These are phyloP conservation scores for Neotoxoptera formosana DNA, from an alignment of 1,140 invertebrate genomes.

Conservation along the genomic window DNA sequence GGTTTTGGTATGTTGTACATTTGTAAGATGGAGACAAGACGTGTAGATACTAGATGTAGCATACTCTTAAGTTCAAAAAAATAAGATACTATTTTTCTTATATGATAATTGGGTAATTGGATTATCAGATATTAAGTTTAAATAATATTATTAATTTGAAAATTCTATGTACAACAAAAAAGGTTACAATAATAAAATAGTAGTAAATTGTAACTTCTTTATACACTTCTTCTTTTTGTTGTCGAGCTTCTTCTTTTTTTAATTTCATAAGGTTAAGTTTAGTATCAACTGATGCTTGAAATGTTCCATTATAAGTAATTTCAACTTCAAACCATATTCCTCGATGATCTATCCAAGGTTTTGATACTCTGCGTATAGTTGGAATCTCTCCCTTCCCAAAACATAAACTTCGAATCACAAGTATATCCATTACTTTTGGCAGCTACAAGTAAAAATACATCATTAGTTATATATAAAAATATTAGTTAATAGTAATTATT, in stretches of 20 bases:
- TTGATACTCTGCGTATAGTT: constrained; percentile 76
- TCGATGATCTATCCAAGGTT: constrained; percentile 81
- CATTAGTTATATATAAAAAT: neutral
- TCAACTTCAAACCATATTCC: constrained; percentile 95
- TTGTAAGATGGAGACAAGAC: neutral
- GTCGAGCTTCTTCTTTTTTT: constrained; percentile 59
- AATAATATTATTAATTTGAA: neutral
- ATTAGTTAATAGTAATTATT: neutral
- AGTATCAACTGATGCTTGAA: constrained; percentile 91
- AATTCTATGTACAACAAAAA: neutral
- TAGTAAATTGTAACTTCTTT: constrained; percentile 22
- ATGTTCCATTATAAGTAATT: constrained; percentile 85
- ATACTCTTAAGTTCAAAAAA: neutral
- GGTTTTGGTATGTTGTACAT: neutral
- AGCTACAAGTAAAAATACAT: constrained; percentile 12
- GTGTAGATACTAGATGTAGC: neutral
- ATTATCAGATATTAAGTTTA: neutral
- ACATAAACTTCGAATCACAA: constrained; percentile 65
- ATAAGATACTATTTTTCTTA: neutral
- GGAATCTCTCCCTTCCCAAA: constrained; percentile 65
- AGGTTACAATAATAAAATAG: constrained; percentile 55
- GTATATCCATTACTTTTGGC: constrained; percentile 54
- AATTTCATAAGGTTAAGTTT: constrained; percentile 94
- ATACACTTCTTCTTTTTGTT: constrained; percentile 53
- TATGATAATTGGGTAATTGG: neutral